Evolutionary conservation across 2,888 invertebrate species (phyloP), one percentile per base, ranked within the genome.

Genomic region (Philopedon plagiatum): DNA sequence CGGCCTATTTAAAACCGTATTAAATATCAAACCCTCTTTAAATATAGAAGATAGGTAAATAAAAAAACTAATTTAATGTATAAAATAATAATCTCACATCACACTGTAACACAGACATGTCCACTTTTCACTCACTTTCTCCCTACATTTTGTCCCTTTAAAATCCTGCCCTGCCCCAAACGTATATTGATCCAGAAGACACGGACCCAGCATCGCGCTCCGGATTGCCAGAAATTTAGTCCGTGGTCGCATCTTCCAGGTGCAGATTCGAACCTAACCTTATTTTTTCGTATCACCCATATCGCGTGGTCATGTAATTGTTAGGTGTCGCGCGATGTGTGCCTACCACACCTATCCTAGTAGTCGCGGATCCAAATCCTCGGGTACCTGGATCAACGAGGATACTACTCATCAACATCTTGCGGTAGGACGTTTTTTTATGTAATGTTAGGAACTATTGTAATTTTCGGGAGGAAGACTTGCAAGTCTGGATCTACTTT

Each of bases 291-390:
- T 46, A 46, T 46, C 46, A 60, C 62, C 34, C 23, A 37, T 13
- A 23, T 49, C 62, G 32, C 57, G 65, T 44, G 44, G 57, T 65
- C 57, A 65, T 65, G 65, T 65, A 34, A 65, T 54, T 56, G 39
- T 62, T 46, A 19, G 21, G 57, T 57, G 34, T 13, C 44, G 63
- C 81, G 63, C 81, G 78, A 85, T 85, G 85, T 84, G 84, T 79
- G 83, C 84, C 78, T 86, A 85, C 82, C 84, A 86, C 81, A 86
- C 86, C 77, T 85, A 86, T 80, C 86, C 86, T 76, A 85, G 83
- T 79, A 83, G 81, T 80, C 77, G 83, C 78, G 84, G 85, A 75
- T 78, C 82, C 77, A 81, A 83, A 79, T 82, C 80, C 70, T 83
- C 84, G 81, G 84, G 83, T 78, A 83, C 83, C 83, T 83, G 81